Evolutionary conservation across 2,113 vertebrate species (phyloP).

Genomic region (Climacteris rufus): DNA sequence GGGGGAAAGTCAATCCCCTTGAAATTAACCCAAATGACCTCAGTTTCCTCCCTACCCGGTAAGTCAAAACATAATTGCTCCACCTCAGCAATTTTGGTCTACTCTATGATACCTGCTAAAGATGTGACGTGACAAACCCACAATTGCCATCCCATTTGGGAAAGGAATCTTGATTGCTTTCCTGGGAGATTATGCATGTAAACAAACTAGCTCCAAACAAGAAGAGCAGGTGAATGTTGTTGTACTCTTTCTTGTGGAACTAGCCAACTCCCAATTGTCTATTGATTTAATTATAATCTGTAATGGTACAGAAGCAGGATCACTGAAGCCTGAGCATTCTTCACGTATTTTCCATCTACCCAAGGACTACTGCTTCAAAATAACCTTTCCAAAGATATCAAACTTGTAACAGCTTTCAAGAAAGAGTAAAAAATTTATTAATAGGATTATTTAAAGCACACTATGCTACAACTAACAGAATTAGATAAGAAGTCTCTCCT

Average conservation of each 20-base stretch:
- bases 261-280: neutral
- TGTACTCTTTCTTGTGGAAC: neutral
- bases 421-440: neutral
- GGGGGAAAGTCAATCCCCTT: neutral
- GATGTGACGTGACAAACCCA: fast-evolving
- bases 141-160: neutral
- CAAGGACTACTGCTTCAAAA: neutral
- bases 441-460: neutral
- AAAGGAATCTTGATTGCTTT: neutral
- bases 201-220: neutral
- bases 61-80: neutral
- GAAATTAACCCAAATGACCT: neutral
- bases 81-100: neutral
- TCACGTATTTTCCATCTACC: fast-evolving
- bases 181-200: neutral
- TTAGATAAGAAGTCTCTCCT: neutral
- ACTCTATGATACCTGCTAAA: neutral
- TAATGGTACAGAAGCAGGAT: neutral
- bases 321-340: neutral
- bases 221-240: neutral
- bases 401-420: fast-evolving
- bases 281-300: neutral
- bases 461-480: neutral
- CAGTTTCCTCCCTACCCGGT: neutral
- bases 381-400: neutral